A percentile compares a stretch with the other conserved stretches of the same genome.
Evolutionary conservation across 2,888 invertebrate species (phyloP).

Genomic region (Himalopsyche anomala): DNA sequence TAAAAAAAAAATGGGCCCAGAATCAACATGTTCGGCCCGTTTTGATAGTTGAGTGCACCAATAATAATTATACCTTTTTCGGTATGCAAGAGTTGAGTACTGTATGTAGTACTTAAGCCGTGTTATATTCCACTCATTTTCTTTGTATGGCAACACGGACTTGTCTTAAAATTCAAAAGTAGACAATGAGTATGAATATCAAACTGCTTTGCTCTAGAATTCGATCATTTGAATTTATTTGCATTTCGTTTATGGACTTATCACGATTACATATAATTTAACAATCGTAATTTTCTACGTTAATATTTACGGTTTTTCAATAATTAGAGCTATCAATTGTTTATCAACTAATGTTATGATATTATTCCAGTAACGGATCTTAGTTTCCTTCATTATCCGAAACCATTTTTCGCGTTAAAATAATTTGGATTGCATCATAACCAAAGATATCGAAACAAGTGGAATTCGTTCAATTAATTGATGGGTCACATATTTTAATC

Average conservation of each 20-base stretch:
- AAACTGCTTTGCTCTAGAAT: constrained; percentile 14
- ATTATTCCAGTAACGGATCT: no score
- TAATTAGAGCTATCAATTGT: no score
- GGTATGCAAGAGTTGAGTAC: neutral
- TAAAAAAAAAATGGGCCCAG: no score
- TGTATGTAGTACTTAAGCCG: neutral
- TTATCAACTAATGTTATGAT: no score
- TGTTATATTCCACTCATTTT: neutral
- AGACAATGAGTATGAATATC: constrained; percentile 19
- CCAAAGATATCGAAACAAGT: no score
- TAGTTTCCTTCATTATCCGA: no score
- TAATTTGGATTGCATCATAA: no score
- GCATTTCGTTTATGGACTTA: constrained; percentile 4
- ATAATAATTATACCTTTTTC: neutral
- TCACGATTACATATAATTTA: neutral
- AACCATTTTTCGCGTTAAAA: no score
- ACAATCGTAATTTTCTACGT: no score
- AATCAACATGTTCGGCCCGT: neutral
- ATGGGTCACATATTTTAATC: no score
- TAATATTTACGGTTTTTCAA: no score
- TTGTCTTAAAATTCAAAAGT: constrained; percentile 2
- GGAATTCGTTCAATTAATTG: no score
- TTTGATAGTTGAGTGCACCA: neutral
- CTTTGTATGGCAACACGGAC: constrained; percentile 11
- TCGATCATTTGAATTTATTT: constrained; percentile 22